Percentiles rank a stretch among this genome's conserved stretches.
phyloP scores from a whole-genome alignment of 2,888 invertebrate species.

The Trichopoda pennipes region DNA sequence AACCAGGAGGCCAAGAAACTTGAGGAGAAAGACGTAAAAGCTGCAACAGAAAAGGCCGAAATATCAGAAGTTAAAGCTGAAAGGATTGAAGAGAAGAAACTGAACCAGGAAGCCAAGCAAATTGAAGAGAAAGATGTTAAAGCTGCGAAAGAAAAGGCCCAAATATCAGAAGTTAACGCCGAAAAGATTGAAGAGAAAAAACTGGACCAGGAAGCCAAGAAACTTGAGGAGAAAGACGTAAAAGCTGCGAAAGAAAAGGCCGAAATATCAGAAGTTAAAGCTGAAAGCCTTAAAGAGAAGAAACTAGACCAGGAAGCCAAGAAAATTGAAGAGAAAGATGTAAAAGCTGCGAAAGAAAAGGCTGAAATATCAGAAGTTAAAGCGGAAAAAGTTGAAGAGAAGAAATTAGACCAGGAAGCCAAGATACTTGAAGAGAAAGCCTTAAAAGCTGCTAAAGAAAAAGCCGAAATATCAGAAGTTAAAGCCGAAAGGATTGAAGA shows the following conservation, averaged over 20 bases:
- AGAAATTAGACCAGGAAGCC: slow-evolving; percentile 18
- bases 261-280: slow-evolving; percentile 15
- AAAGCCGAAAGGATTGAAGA: slow-evolving; percentile 68
- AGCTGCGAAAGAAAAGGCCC: slow-evolving; percentile 14
- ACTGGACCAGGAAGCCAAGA: background rate
- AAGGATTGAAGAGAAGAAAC: slow-evolving; percentile 19
- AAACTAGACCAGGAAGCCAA: slow-evolving; percentile 35
- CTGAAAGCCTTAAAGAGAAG: slow-evolving; percentile 27
- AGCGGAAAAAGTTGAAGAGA: slow-evolving; percentile 40
- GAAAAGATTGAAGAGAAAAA: slow-evolving; percentile 24
- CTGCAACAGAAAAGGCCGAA: slow-evolving; percentile 22
- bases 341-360: slow-evolving; percentile 21
- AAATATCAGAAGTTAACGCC: slow-evolving; percentile 41
- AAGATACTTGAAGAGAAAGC: slow-evolving; percentile 30
- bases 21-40: background rate
- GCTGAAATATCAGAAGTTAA: slow-evolving; percentile 37
- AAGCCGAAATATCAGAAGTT: slow-evolving; percentile 56
- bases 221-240: background rate
- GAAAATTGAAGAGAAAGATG: slow-evolving; percentile 20
- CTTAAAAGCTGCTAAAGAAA: background rate
- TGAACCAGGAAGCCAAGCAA: slow-evolving; percentile 13
- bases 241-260: slow-evolving; percentile 22
- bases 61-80: slow-evolving; percentile 22
- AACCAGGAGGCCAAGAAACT: background rate
- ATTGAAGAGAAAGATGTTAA: slow-evolving; percentile 6